These are phyloP conservation scores for Troilus luridus DNA, from an alignment of 2,888 invertebrate genomes.

Conservation along the genomic window DNA sequence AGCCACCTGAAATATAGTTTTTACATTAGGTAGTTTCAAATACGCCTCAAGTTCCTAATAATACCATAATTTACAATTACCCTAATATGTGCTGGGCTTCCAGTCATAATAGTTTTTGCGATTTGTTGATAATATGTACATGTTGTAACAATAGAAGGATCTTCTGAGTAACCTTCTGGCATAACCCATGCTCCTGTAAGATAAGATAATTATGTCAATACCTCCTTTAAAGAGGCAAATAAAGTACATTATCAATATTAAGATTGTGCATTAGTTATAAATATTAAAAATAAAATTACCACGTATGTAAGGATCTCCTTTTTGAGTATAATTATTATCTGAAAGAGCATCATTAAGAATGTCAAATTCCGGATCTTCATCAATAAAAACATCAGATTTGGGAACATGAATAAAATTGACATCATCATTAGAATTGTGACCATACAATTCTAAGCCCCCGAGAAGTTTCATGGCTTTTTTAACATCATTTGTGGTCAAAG, in stretches of 20 bases:
- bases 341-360: conserved; percentile 61
- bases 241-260: background rate
- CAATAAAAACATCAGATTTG: conserved; percentile 63
- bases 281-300: conserved; percentile 49
- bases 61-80: conserved; percentile 58
- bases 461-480: conserved; percentile 64
- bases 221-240: background rate
- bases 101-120: conserved; percentile 64
- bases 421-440: conserved; percentile 62
- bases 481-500: conserved; percentile 64
- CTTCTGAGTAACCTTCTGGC: conserved; percentile 60
- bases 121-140: conserved; percentile 64
- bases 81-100: conserved; percentile 63
- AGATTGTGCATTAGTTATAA: background rate
- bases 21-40: background rate
- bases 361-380: conserved; percentile 63
- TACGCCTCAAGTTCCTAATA: background rate
- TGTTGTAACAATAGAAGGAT: conserved; percentile 46
- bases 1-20: conserved; percentile 62
- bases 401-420: conserved; percentile 62
- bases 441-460: conserved; percentile 63
- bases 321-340: conserved; percentile 56
- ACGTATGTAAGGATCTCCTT: conserved; percentile 62
- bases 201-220: background rate
- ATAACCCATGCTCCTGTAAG: conserved; percentile 62